Conservation (phyloP, 2,797 vertebrate species). For the Coluber constrictor region DNA sequence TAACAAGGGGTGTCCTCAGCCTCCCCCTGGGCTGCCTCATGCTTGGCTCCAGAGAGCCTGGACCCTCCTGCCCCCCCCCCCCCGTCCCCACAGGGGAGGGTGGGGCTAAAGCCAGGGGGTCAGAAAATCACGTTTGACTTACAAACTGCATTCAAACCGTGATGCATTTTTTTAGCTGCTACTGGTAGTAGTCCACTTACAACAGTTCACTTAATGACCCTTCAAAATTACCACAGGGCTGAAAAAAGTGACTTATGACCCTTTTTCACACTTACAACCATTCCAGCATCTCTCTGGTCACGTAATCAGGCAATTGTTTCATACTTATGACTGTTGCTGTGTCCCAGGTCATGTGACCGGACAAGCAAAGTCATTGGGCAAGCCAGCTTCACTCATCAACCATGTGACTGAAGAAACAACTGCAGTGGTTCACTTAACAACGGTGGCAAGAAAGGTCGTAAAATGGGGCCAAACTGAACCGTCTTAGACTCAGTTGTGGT, state of each 20-base stretch:
- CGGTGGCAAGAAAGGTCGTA: background rate
- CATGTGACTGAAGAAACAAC: background rate
- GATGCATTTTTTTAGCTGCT: background rate
- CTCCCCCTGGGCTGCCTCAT: background rate
- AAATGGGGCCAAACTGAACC: background rate
- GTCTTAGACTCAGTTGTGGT: background rate
- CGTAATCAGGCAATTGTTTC: too few species aligned
- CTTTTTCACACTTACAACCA: too few species aligned
- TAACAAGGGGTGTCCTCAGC: too few species aligned
- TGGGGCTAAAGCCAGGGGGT: too few species aligned
- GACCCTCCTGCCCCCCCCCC: too few species aligned
- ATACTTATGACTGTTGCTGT: background rate
- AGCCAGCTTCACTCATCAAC: background rate
- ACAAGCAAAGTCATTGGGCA: background rate
- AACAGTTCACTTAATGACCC: too few species aligned
- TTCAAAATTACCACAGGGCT: too few species aligned
- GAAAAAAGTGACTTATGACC: too few species aligned
- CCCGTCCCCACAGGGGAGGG: rapidly evolving
- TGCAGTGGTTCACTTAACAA: background rate
- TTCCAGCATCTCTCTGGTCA: too few species aligned
- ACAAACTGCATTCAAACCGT: too few species aligned
- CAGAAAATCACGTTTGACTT: background rate
- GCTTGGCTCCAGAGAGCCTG: background rate
- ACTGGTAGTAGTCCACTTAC: too few species aligned
- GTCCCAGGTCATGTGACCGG: background rate